Evolutionary conservation across 2,797 vertebrate species (phyloP).

Genomic region (Mastacembelus armatus): DNA sequence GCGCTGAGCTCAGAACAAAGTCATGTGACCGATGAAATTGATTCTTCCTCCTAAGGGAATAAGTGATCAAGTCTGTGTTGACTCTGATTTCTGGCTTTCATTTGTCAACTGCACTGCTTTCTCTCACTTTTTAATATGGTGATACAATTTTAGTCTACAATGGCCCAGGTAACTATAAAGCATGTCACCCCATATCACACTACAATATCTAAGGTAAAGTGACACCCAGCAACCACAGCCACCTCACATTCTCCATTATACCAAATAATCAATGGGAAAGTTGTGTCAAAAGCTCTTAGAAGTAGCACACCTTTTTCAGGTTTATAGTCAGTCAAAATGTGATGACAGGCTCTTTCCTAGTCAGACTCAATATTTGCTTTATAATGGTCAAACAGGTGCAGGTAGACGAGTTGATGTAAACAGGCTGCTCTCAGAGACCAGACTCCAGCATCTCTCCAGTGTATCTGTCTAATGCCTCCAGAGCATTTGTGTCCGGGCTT

Average conservation of each 20-base stretch:
- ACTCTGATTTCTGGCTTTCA: slow-evolving; percentile 28
- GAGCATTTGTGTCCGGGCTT: background rate
- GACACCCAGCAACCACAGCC: background rate
- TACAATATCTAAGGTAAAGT: background rate
- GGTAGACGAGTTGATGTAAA: background rate
- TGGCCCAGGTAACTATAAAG: background rate
- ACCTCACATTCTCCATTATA: slow-evolving; percentile 8
- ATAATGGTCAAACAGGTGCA: background rate
- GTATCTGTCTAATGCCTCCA: background rate
- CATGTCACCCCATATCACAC: background rate
- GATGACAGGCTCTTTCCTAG: slow-evolving; percentile 3
- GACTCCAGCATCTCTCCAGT: background rate
- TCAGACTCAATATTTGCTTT: slow-evolving; percentile 3
- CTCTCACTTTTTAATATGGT: background rate
- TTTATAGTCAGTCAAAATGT: background rate
- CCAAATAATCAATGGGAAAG: slow-evolving; percentile 61
- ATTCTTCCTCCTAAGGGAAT: too few species aligned
- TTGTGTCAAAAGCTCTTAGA: slow-evolving; percentile 46
- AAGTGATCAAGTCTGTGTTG: background rate
- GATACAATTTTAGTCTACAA: background rate
- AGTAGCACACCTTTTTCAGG: slow-evolving; percentile 3
- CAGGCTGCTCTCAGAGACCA: background rate
- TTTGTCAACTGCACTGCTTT: background rate
- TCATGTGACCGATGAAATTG: too few species aligned
- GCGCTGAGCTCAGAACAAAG: too few species aligned